These are phyloP conservation scores for human DNA, from an alignment of 2,113 vertebrate species.

Conservation along the genomic window GRCh38 chr14:37520001-37520500, in stretches of 20 bases:
- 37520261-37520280: conserved; percentile 78
- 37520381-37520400: conserved; percentile 77
- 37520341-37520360: conserved; percentile 79
- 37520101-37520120: conserved; percentile 66
- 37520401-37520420: conserved; percentile 76
- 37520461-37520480: conserved; percentile 71
- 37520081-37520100: conserved; percentile 51
- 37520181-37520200: conserved; percentile 73
- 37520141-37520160: conserved; percentile 74
- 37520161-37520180: conserved; percentile 70
- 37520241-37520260: conserved; percentile 79
- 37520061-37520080: conserved; percentile 31
- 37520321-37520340: conserved; percentile 79
- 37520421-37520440: conserved; percentile 79
- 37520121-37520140: conserved; percentile 61
- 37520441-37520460: conserved; percentile 79
- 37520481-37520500: conserved; percentile 61
- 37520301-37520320: conserved; percentile 80
- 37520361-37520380: conserved; percentile 79
- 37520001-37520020: not conserved
- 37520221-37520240: conserved; percentile 77
- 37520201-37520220: conserved; percentile 75
- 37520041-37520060: conserved; percentile 48
- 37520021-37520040: not conserved
- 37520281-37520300: conserved; percentile 80